Evolutionary conservation across 2,888 invertebrate species (phyloP).

Genomic region (Ectropis crepuscularia): DNA sequence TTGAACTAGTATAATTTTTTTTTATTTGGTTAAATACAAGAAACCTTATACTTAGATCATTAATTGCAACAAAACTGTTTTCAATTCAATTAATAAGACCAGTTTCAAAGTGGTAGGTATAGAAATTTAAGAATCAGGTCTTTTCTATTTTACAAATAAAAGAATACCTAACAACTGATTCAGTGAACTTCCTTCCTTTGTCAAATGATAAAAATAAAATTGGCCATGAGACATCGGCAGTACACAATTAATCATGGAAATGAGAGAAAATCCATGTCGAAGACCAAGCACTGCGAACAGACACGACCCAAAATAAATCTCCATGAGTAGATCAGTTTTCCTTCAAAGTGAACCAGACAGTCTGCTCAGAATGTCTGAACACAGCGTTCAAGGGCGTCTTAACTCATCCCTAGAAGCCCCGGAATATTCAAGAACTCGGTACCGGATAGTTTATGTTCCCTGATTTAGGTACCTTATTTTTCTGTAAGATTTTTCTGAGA

Average conservation of each 20-base stretch:
- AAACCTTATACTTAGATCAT: no score
- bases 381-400: slow-evolving; percentile 11
- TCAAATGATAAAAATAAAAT: no score
- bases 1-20: no score
- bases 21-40: no score
- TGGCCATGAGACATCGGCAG: background rate
- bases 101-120: no score
- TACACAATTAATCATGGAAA: background rate
- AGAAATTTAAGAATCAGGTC: no score
- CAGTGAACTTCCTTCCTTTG: no score
- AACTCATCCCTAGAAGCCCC: slow-evolving; percentile 12
- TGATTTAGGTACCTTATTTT: slow-evolving; percentile 10
- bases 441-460: slow-evolving; percentile 14
- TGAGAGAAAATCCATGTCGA: slow-evolving; percentile 1
- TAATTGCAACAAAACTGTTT: no score
- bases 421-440: slow-evolving; percentile 12
- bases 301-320: slow-evolving; percentile 14
- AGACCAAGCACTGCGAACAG: slow-evolving; percentile 6
- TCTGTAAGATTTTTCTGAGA: background rate
- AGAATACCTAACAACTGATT: no score
- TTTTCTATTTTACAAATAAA: no score
- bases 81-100: no score
- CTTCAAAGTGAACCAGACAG: slow-evolving; percentile 8
- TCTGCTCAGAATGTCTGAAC: slow-evolving; percentile 21
- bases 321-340: slow-evolving; percentile 4